These are phyloP conservation scores for Epinotia bilunana DNA, from an alignment of 2,888 invertebrate genomes.

Conservation along the genomic window DNA sequence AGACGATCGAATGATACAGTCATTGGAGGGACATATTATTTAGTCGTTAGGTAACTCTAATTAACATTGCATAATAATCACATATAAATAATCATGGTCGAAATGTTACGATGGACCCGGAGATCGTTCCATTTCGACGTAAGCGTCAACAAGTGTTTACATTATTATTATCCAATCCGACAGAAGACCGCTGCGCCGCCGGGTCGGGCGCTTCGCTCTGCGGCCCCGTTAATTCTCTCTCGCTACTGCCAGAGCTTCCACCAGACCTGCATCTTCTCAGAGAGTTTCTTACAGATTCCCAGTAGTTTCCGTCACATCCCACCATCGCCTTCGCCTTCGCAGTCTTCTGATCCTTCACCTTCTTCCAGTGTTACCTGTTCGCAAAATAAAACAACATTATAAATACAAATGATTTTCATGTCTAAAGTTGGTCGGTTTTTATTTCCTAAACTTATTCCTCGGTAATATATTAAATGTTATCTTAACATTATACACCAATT, in stretches of 20 bases:
- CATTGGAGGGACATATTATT: constrained; percentile 82
- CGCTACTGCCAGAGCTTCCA: constrained; percentile 91
- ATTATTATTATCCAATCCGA: constrained; percentile 67
- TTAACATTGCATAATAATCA: constrained; percentile 82
- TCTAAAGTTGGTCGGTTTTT: too few relatives aligned
- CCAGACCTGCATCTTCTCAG: constrained; percentile 95
- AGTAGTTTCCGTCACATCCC: constrained; percentile 97
- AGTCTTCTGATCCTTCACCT: constrained; percentile 88
- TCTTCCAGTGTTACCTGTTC: constrained; percentile 93
- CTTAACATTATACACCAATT: too few relatives aligned
- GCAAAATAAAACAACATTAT: constrained; percentile 45
- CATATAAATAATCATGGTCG: constrained; percentile 79
- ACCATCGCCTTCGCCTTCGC: constrained; percentile 83
- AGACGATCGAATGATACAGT: constrained; percentile 80
- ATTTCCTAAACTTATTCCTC: too few relatives aligned
- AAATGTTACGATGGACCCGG: constrained; percentile 75
- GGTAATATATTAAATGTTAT: too few relatives aligned
- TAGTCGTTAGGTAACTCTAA: constrained; percentile 82
- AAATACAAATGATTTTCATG: not conserved
- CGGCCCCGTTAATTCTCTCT: constrained; percentile 37
- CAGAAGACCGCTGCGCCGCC: constrained; percentile 46
- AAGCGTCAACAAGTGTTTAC: constrained; percentile 80
- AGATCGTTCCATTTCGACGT: constrained; percentile 77
- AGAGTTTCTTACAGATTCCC: constrained; percentile 95
- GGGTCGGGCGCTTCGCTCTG: constrained; percentile 52